A percentile compares a stretch with the other conserved stretches of the same genome.
Conservation (phyloP, 2,797 vertebrate genomes). For the Molossus molossus region DNA sequence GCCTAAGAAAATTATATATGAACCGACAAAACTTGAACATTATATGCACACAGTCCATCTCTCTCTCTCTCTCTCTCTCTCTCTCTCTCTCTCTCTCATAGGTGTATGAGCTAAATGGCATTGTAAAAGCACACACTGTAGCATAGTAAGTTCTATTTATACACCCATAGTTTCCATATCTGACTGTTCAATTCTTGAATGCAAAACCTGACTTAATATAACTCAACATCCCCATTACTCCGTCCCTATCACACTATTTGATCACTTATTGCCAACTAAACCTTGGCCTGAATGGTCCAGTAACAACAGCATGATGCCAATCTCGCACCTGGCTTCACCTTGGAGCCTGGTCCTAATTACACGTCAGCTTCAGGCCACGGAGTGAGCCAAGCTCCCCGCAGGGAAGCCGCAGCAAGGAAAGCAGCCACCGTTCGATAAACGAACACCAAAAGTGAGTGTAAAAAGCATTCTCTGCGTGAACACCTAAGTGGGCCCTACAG, state of each 20-base stretch:
- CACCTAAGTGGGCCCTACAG: neutral
- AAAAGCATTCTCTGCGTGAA: neutral
- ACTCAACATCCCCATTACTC: neutral
- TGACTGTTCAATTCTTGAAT: neutral
- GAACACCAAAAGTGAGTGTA: neutral
- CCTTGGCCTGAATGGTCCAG: neutral
- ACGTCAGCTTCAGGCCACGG: neutral
- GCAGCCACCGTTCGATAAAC: neutral
- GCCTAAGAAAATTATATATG: neutral
- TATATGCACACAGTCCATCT: neutral
- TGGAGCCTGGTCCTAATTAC: conserved; percentile 1
- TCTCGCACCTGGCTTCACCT: neutral
- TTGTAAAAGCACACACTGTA: neutral
- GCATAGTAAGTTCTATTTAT: neutral
- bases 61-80: neutral
- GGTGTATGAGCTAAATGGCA: neutral
- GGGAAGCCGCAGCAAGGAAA: conserved; percentile 16
- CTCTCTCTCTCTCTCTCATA: neutral
- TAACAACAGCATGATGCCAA: neutral
- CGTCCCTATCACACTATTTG: neutral
- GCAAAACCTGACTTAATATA: neutral
- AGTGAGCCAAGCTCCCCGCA: neutral
- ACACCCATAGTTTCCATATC: neutral
- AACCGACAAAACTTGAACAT: neutral
- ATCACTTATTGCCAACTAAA: neutral